Percentiles rank a stretch among this genome's conserved stretches.
Conservation (phyloP, 2,888 invertebrate genomes). For the Lathronympha strigana region DNA sequence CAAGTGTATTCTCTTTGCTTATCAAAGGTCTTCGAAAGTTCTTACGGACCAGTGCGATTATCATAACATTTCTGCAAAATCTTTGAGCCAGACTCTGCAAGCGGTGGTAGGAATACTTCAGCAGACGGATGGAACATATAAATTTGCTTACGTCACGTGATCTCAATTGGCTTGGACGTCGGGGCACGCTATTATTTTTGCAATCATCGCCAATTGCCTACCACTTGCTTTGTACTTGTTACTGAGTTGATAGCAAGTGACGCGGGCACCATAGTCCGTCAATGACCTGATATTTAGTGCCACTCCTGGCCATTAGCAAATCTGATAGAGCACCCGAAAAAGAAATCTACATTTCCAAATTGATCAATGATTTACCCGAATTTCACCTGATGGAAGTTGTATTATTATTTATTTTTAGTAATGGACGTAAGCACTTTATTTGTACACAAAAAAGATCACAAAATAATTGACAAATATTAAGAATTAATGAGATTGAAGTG, state of each 20-base stretch:
- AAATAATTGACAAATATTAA: too few species aligned
- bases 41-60: background rate
- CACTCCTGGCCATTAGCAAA: background rate
- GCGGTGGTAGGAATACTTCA: background rate
- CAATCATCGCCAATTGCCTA: conserved; percentile 71
- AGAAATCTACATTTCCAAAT: too few species aligned
- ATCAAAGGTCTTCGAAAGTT: background rate
- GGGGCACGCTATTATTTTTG: conserved; percentile 68
- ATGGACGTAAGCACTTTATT: too few species aligned
- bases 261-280: conserved; percentile 43
- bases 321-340: too few species aligned
- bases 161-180: conserved; percentile 68
- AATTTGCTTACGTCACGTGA: conserved; percentile 45
- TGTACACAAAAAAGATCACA: too few species aligned
- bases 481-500: too few species aligned
- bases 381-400: background rate
- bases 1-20: background rate
- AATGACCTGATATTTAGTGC: conserved; percentile 51
- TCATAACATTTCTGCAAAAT: background rate
- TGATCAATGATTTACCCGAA: too few species aligned
- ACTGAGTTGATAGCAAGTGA: conserved; percentile 20
- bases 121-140: conserved; percentile 26
- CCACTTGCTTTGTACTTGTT: conserved; percentile 39
- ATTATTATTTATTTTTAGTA: too few species aligned
- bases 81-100: background rate